Conservation (phyloP, 2,113 vertebrate genomes). For the Micromys minutus region DNA sequence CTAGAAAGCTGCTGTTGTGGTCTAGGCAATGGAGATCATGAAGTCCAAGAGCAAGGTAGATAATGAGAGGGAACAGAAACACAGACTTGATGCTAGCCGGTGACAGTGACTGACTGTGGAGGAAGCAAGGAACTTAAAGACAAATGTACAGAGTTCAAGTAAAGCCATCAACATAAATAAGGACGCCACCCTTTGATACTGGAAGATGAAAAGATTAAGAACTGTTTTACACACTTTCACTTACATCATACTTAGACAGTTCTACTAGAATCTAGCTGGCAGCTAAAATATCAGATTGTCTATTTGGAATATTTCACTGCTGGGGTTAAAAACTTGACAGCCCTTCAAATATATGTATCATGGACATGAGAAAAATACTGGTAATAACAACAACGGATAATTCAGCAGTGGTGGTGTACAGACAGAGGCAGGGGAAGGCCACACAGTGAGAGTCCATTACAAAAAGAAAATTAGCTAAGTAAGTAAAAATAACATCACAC, state of each 20-base stretch:
- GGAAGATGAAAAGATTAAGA: neutral
- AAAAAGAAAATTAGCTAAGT: neutral
- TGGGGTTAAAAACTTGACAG: slow-evolving; percentile 21
- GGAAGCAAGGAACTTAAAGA: neutral
- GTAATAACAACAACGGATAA: neutral
- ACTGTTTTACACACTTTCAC: neutral
- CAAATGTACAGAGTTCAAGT: neutral
- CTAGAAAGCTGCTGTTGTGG: neutral
- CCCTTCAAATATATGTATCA: neutral
- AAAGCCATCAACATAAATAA: neutral
- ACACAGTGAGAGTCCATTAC: neutral
- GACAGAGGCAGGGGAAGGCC: neutral
- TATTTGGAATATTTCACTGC: neutral
- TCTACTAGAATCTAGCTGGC: neutral
- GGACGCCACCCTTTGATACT: neutral
- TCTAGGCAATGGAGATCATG: neutral
- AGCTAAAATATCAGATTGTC: neutral
- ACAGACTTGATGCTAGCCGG: neutral
- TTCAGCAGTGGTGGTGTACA: too few relatives aligned
- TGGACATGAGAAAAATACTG: neutral
- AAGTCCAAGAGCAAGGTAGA: neutral
- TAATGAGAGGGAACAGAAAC: neutral
- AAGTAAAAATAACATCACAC: neutral
- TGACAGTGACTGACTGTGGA: neutral
- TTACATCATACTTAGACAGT: neutral